Base-by-base conservation (phyloP, 2,113 vertebrate species). In the Neotragus moschatus region DNA sequence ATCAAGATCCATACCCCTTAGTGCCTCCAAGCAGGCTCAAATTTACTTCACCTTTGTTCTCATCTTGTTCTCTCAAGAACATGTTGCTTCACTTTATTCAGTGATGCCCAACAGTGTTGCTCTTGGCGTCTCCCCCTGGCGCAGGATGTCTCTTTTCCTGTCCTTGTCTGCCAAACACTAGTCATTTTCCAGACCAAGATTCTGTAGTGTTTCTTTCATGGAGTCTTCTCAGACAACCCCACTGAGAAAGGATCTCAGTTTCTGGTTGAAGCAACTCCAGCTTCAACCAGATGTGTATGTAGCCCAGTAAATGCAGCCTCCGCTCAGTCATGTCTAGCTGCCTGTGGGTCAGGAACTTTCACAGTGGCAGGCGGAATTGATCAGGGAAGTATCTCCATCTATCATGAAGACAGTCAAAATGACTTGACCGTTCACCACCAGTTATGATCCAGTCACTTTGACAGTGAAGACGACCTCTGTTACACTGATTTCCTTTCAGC, bases 281-380 rank as follows among this genome's bases (percentile, higher is more conserved):
- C 58, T 79, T 84, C n/a, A 96, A 61, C 13, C 26, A 53, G 30
- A 82, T 85, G 51, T 89, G 80, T 56, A 75, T 81, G 51, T 75
- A 91, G 36, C 49, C 49, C 43, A 58, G 70, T 89, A 47, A 97
- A 80, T 92, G 80, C 33, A 91, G 26, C 77, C 70, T 87, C 77
- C 26, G 3, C 47, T 95, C 85, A 79, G 88, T 97, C 77, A 91
- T 97, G 95, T 97, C 81, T 53, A 90, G 33, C 81, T 70, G 55
- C 88, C 51, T 63, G 79, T 81, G 60, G 92, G 97, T 96, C 94
- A 97, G 86, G 97, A 89, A 47, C 3, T 82, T 75, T 97, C 96
- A 95, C 30, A 15, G 87, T 70, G 49, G 47, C 92, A 96, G 81
- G 51, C 61, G 47, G 51, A 86, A 98, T 94, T 94, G 94, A 97